Conservation (phyloP, 2,888 invertebrate genomes). For the Argyresthia albistria region DNA sequence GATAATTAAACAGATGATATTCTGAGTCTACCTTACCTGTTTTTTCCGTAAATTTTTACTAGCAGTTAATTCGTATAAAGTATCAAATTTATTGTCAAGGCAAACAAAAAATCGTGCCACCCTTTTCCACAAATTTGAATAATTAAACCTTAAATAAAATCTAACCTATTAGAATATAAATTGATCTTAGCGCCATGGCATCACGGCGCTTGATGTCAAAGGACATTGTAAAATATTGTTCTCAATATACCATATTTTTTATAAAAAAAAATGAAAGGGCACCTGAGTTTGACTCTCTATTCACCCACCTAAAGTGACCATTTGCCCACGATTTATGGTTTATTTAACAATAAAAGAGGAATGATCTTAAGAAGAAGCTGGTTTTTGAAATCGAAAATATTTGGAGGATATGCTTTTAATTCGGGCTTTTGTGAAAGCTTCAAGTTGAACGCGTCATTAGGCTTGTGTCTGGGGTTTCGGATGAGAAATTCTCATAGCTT, state of each 20-base stretch:
- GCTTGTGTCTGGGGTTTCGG: constrained; percentile 36
- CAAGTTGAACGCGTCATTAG: constrained; percentile 48
- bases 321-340: constrained; percentile 69
- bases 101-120: no score
- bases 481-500: constrained; percentile 24
- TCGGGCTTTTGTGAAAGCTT: constrained; percentile 34
- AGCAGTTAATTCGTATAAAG: not conserved
- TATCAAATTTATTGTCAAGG: not conserved
- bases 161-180: constrained; percentile 50
- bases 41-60: no score
- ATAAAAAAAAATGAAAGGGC: constrained; percentile 26
- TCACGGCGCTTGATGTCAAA: constrained; percentile 42
- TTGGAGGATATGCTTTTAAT: constrained; percentile 23
- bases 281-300: constrained; percentile 35
- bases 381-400: constrained; percentile 21
- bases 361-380: constrained; percentile 28
- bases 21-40: no score
- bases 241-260: constrained; percentile 21
- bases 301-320: constrained; percentile 50
- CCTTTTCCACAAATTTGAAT: not conserved
- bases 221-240: constrained; percentile 43
- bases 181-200: constrained; percentile 47
- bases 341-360: constrained; percentile 65
- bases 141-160: constrained; percentile 21
- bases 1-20: no score